phyloP scores from a whole-genome alignment of 53 echinoderm and acorn worm species.

The Astropecten irregularis region DNA sequence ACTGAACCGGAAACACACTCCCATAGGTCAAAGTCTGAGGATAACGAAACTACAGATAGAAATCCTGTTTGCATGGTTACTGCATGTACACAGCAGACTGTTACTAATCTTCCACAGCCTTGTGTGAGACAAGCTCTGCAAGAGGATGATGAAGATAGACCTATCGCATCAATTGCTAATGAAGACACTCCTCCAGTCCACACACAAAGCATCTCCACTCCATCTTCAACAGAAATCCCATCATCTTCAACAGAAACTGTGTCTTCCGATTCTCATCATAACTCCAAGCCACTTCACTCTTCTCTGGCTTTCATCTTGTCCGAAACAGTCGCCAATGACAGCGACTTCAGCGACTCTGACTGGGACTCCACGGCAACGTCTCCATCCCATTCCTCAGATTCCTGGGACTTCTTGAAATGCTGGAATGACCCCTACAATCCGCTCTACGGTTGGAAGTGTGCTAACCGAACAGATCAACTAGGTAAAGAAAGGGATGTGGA shows the following conservation, averaged over 20 bases:
- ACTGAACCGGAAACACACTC: not conserved
- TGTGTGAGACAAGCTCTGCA: too few species aligned
- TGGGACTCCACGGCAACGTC: not conserved
- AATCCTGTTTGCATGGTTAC: too few species aligned
- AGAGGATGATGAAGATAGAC: not conserved
- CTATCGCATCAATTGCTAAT: not conserved
- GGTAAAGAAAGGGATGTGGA: not conserved
- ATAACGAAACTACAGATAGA: constrained; percentile 16
- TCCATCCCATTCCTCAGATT: not conserved
- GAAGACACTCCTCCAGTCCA: not conserved
- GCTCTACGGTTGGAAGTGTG: constrained; percentile 50
- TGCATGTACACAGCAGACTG: too few species aligned
- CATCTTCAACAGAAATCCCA: not conserved
- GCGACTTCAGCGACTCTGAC: constrained; percentile 8
- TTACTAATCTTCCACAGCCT: too few species aligned
- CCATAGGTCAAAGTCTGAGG: constrained; percentile 8
- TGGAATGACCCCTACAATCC: constrained; percentile 48
- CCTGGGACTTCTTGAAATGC: constrained; percentile 26
- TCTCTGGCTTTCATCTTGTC: constrained; percentile 21
- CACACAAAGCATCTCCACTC: not conserved
- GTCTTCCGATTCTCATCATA: too few species aligned
- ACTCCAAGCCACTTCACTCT: constrained; percentile 20
- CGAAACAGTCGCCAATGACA: not conserved
- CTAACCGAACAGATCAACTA: not conserved
- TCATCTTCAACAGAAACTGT: too few species aligned